Evolutionary conservation across 2,797 vertebrate species (phyloP).

Genomic region (Odontamblyopus lacepedii): DNA sequence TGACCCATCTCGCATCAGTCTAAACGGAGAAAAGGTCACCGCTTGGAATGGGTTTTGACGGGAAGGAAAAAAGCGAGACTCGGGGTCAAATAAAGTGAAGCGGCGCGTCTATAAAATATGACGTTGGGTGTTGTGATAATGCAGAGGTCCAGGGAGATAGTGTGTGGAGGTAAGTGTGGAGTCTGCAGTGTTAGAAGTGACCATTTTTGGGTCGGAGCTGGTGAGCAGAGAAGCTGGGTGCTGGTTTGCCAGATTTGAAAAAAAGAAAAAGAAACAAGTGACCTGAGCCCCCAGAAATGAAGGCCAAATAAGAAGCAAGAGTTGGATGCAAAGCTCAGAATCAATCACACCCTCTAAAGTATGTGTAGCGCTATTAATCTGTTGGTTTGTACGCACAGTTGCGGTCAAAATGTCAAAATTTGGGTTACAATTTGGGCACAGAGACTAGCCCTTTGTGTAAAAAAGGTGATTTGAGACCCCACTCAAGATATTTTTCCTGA

Average conservation of each 20-base stretch:
- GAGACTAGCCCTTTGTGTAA: too few species aligned
- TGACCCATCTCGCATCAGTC: constrained; percentile 67
- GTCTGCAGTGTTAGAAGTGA: neutral
- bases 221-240: neutral
- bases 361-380: too few species aligned
- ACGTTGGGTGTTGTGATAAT: neutral
- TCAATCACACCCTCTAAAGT: too few species aligned
- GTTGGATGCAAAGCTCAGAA: too few species aligned
- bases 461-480: too few species aligned
- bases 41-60: constrained; percentile 53
- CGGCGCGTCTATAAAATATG: neutral
- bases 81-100: constrained; percentile 20
- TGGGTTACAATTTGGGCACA: too few species aligned
- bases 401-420: too few species aligned
- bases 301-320: too few species aligned
- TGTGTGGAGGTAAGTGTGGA: neutral
- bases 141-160: neutral
- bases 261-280: too few species aligned
- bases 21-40: constrained; percentile 66
- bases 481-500: too few species aligned
- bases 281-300: too few species aligned
- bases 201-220: neutral
- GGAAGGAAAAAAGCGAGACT: constrained; percentile 40
- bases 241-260: neutral
- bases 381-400: too few species aligned